Evolutionary conservation across 2,888 invertebrate genomes (phyloP).

Genomic region (Agrotis clavis): DNA sequence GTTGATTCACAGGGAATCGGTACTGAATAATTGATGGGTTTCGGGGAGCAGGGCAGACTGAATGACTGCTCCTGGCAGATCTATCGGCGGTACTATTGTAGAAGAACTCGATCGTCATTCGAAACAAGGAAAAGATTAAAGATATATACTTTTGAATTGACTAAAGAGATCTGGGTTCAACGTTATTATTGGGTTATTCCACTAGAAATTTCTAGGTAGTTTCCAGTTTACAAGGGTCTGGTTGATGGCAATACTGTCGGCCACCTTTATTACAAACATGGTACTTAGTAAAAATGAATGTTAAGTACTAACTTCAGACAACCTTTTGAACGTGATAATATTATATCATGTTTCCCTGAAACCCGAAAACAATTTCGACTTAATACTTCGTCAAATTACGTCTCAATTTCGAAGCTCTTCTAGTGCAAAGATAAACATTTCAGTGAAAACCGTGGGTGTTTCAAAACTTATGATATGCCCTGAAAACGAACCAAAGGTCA

Average conservation of each 20-base stretch:
- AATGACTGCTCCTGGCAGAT: conserved; percentile 54
- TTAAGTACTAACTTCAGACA: not conserved
- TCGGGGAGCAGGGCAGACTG: conserved; percentile 43
- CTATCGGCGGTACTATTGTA: conserved; percentile 48
- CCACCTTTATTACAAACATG: not conserved
- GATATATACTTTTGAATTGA: conserved; percentile 6
- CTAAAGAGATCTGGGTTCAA: not conserved
- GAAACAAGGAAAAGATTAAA: conserved; percentile 25
- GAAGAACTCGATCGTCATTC: conserved; percentile 43
- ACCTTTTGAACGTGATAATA: not conserved
- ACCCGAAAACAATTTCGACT: conserved; percentile 8
- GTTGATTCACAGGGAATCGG: conserved; percentile 78
- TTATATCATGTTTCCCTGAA: not conserved
- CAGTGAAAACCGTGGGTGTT: conserved; percentile 26
- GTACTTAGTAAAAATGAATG: too few species aligned
- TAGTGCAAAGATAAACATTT: conserved; percentile 22
- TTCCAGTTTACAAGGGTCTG: too few species aligned
- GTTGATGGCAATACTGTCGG: not conserved
- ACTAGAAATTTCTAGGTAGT: not conserved
- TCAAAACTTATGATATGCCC: conserved; percentile 15
- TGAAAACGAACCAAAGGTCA: conserved; percentile 45
- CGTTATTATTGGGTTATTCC: not conserved
- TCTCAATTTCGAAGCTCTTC: conserved; percentile 10
- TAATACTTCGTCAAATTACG: conserved; percentile 2
- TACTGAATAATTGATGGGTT: conserved; percentile 83